These are phyloP conservation scores for Oasisia sp. DNA, from an alignment of 2,888 invertebrate genomes.

Conservation along the genomic window DNA sequence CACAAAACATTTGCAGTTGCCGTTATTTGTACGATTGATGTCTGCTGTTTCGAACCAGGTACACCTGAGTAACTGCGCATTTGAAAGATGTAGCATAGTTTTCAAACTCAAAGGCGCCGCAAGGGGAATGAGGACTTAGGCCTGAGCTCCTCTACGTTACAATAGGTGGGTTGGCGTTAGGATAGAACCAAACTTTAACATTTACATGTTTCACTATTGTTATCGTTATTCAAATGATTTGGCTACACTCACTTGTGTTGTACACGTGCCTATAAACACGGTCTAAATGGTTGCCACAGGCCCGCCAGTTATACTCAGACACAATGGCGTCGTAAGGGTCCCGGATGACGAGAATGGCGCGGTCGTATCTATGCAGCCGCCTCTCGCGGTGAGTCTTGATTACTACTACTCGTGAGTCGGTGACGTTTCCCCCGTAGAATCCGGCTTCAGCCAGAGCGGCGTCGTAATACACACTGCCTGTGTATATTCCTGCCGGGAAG, in stretches of 20 bases:
- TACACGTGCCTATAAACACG: neutral
- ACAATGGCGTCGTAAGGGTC: slow-evolving; percentile 3
- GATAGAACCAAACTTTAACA: too few relatives aligned
- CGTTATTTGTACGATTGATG: too few relatives aligned
- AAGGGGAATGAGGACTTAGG: too few relatives aligned
- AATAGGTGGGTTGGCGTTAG: too few relatives aligned
- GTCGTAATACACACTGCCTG: neutral
- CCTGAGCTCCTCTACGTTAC: too few relatives aligned
- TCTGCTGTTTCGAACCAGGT: too few relatives aligned
- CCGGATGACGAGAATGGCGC: neutral
- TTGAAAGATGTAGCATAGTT: too few relatives aligned
- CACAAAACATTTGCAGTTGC: too few relatives aligned
- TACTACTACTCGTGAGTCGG: neutral
- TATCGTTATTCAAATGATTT: too few relatives aligned
- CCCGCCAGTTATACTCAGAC: slow-evolving; percentile 3
- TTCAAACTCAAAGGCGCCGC: too few relatives aligned
- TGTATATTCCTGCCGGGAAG: neutral
- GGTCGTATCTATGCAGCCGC: neutral
- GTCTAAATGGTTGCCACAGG: neutral
- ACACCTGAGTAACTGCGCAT: too few relatives aligned
- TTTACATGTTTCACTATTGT: too few relatives aligned
- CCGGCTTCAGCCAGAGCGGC: neutral
- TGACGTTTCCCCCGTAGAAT: neutral
- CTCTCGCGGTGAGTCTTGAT: slow-evolving; percentile 11
- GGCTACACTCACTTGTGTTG: neutral